A percentile compares a stretch with the other conserved stretches of the same genome.
Conservation (phyloP, 2,888 invertebrate species). For the Dicyrtoma fusca region DNA sequence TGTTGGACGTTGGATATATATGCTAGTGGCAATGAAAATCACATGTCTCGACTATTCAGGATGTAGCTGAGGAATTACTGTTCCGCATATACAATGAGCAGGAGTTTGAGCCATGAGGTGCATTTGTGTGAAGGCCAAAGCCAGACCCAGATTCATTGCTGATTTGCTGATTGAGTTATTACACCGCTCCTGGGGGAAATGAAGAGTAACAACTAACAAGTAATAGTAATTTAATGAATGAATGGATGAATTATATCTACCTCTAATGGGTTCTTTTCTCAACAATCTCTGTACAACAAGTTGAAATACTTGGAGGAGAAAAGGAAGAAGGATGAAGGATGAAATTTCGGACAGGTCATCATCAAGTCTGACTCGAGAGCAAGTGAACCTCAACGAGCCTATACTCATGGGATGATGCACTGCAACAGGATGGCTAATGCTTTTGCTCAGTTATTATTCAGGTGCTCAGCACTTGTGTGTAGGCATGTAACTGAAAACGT, state of each 20-base stretch:
- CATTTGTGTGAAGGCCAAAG: slow-evolving; percentile 15
- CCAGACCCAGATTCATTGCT: slow-evolving; percentile 37
- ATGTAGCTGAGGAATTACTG: slow-evolving; percentile 4
- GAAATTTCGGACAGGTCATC: slow-evolving; percentile 24
- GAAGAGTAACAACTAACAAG: slow-evolving; percentile 29
- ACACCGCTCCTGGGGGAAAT: slow-evolving; percentile 35
- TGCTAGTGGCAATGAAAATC: slow-evolving; percentile 33
- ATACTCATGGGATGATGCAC: neutral
- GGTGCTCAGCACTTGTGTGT: neutral
- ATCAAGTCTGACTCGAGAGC: slow-evolving; percentile 4
- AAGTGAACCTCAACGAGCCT: no score
- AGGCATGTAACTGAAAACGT: neutral
- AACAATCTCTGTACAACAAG: neutral
- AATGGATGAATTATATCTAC: slow-evolving; percentile 11
- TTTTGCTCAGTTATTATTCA: no score
- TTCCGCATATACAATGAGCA: slow-evolving; percentile 16
- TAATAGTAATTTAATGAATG: slow-evolving; percentile 39
- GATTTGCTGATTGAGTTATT: slow-evolving; percentile 41
- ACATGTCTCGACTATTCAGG: slow-evolving; percentile 5
- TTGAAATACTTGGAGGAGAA: neutral
- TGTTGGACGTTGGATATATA: neutral
- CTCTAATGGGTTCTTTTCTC: neutral
- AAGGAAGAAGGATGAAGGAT: slow-evolving; percentile 10
- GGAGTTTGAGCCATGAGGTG: slow-evolving; percentile 15
- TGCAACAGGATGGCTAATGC: neutral